Conservation (phyloP, 1,140 invertebrate species). For the Macrosteles quadrilineatus region DNA sequence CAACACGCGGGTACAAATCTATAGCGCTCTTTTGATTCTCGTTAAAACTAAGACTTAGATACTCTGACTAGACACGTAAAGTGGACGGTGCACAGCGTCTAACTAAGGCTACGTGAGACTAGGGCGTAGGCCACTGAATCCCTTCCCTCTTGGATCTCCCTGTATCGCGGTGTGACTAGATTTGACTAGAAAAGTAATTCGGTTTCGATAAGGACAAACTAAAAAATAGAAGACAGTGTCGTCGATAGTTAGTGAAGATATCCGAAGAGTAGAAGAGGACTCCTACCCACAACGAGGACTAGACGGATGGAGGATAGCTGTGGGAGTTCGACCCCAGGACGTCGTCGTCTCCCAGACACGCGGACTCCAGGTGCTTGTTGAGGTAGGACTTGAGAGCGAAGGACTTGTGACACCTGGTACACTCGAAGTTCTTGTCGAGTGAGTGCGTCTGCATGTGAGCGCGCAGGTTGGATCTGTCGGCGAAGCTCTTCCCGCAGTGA, state of each 20-base stretch:
- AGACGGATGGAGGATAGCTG: constrained; percentile 17
- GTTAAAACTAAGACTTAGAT: constrained; percentile 24
- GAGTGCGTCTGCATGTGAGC: constrained; percentile 96
- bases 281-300: constrained; percentile 12
- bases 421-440: constrained; percentile 86
- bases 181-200: constrained; percentile 2
- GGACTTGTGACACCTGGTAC: constrained; percentile 84
- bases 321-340: constrained; percentile 4
- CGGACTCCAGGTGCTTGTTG: constrained; percentile 94
- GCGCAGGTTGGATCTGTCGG: constrained; percentile 91
- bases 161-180: constrained; percentile 21
- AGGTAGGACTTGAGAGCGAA: constrained; percentile 97
- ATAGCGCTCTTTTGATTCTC: constrained; percentile 22
- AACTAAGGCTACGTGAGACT: constrained; percentile 22
- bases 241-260: constrained; percentile 8
- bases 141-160: constrained; percentile 17
- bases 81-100: constrained; percentile 22
- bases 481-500: constrained; percentile 98
- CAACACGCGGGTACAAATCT: constrained; percentile 2
- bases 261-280: constrained; percentile 23
- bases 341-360: constrained; percentile 67
- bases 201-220: not conserved
- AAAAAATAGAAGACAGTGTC: constrained; percentile 13
- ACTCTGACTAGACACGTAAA: constrained; percentile 10
- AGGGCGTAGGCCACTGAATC: not conserved